Conservation (phyloP, 2,113 vertebrate genomes). For the Lagopus leucura region DNA sequence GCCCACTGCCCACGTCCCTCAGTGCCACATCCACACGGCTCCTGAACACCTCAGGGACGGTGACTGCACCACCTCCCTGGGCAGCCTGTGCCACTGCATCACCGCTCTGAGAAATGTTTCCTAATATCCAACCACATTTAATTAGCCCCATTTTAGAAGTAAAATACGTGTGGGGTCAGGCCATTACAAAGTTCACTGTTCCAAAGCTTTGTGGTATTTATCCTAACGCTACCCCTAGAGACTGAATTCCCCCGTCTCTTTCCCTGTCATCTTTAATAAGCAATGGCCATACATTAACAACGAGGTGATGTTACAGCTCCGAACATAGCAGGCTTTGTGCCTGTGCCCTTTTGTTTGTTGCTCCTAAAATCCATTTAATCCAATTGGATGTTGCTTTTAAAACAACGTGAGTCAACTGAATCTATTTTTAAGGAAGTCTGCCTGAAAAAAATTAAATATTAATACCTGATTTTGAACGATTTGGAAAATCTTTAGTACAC, state of each 20-base stretch:
- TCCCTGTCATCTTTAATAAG: neutral
- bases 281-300: neutral
- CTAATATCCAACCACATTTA: neutral
- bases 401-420: neutral
- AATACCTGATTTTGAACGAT: neutral
- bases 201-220: neutral
- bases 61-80: too few relatives aligned
- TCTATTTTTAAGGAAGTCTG: neutral
- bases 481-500: neutral
- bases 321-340: neutral
- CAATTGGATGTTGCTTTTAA: neutral
- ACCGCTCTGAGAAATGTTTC: too few relatives aligned
- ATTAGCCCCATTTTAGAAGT: neutral
- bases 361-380: neutral
- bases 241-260: neutral
- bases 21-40: too few relatives aligned
- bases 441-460: neutral
- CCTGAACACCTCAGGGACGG: too few relatives aligned
- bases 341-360: neutral
- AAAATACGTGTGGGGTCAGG: fast-evolving
- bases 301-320: neutral
- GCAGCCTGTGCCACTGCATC: too few relatives aligned
- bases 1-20: too few relatives aligned
- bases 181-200: neutral
- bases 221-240: neutral